These are phyloP conservation scores for Tetragnatha montana DNA, from an alignment of 2,888 invertebrate genomes.

Conservation along the genomic window DNA sequence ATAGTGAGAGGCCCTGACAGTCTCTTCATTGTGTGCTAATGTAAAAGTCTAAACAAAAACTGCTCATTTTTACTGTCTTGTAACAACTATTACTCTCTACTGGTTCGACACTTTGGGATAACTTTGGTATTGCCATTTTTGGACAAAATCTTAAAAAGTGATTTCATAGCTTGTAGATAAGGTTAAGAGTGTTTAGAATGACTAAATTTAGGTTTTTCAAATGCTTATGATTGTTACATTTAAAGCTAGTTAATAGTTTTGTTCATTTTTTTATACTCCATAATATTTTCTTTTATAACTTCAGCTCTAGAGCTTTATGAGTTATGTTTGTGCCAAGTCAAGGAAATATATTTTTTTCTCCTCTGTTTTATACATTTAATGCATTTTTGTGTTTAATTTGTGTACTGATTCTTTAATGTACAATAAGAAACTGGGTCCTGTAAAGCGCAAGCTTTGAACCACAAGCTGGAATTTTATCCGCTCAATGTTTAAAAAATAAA, in stretches of 20 bases:
- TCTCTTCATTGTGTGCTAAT: constrained; percentile 32
- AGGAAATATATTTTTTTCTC: too few relatives aligned
- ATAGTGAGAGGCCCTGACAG: constrained; percentile 10
- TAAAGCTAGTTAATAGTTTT: background rate
- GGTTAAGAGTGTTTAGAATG: background rate
- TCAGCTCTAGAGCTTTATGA: too few relatives aligned
- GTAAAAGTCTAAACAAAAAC: constrained; percentile 3
- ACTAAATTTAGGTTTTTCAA: background rate
- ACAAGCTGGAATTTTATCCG: too few relatives aligned
- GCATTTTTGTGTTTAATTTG: too few relatives aligned
- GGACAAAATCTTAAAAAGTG: background rate
- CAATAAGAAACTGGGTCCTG: too few relatives aligned
- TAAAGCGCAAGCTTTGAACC: too few relatives aligned
- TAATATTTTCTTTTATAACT: background rate
- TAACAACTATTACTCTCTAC: constrained; percentile 37
- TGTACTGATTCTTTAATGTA: too few relatives aligned
- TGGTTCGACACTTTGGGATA: constrained; percentile 16
- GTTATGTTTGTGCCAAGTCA: too few relatives aligned
- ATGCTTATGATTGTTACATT: background rate
- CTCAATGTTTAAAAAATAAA: too few relatives aligned
- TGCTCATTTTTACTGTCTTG: constrained; percentile 65
- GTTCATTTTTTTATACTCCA: background rate
- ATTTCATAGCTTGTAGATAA: background rate
- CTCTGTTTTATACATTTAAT: too few relatives aligned
- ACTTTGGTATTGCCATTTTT: background rate